phyloP scores from a whole-genome alignment of 2,888 invertebrate species.

The Meiosimyza platycephala region DNA sequence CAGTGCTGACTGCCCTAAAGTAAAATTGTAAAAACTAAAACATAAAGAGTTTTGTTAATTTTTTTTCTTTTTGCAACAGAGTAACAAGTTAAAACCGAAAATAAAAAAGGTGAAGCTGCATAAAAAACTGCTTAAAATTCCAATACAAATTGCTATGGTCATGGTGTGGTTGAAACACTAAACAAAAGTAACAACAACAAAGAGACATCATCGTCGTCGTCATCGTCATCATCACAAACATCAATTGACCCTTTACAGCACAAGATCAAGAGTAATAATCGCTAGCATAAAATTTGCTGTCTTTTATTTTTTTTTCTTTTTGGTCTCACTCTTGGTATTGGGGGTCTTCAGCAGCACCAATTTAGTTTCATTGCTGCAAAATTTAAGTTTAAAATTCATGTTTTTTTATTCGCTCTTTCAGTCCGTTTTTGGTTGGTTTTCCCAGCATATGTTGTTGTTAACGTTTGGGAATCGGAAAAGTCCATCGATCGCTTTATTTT shows the following conservation, averaged over 20 bases:
- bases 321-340: not conserved
- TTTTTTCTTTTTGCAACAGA: too few relatives aligned
- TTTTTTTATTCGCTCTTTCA: too few relatives aligned
- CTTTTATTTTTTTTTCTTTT: not conserved
- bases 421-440: conserved; percentile 2
- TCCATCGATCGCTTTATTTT: conserved; percentile 25
- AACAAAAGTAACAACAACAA: conserved; percentile 20
- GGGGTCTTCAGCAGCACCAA: not conserved
- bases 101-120: too few relatives aligned
- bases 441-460: conserved; percentile 28
- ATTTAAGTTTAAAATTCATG: too few relatives aligned
- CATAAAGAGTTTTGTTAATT: too few relatives aligned
- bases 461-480: conserved; percentile 26
- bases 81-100: too few relatives aligned
- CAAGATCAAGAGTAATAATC: conserved; percentile 64
- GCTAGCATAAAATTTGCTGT: conserved; percentile 55
- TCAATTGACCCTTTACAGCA: conserved; percentile 62
- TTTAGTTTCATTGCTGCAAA: too few relatives aligned
- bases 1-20: conserved; percentile 7
- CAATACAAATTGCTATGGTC: conserved; percentile 56
- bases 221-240: conserved; percentile 61
- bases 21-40: not conserved
- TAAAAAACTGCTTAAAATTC: conserved; percentile 59
- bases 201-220: conserved; percentile 17
- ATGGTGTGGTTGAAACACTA: conserved; percentile 35